Evolutionary conservation across 2,888 invertebrate genomes (phyloP), one percentile per base, ranked within the genome.

Genomic region (Smittia aterrima): DNA sequence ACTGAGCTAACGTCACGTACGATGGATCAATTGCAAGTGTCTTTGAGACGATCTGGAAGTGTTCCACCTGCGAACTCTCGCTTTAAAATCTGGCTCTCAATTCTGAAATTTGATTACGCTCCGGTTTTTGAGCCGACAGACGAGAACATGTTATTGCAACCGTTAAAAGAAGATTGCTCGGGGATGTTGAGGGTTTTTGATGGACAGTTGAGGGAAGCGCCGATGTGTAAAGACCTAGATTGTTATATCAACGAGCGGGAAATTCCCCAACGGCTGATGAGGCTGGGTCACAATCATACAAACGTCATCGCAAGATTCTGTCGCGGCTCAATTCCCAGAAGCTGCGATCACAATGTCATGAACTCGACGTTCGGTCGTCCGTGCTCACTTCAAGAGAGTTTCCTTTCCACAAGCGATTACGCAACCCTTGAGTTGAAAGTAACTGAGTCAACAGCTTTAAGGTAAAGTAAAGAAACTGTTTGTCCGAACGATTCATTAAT

Each of bases 111-210:
- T 83, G 92, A 93, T 84, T 89, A 92, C 77, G 89, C 89, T 77
- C 87, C 89, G 6, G 87, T 89, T 78, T 86, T 89, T 77, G 83
- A 82, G 0, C 79, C 79, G 58, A 79, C 80, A 27, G 82, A 83
- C 77, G 83, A 83, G 75, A 80, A 81, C 0, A 81, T 81, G 0
- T 80, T 81, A 6, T 81, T 84, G 76, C 81, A 83, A 76, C 87
- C 87, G 1, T 87, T 87, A 78, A 90, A 90, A 79, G 90, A 91
- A 81, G 90, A 92, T 78, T 94, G 93, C 81, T 88, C 90, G 54
- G 92, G 92, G 76, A 91, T 92, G 84, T 84, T 94, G 78, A 91
- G 92, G 83, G 89, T 94, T 77, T 94, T 93, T 93, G 93, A 94
- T 80, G 93, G 93, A 1, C 91, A 92, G 66, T 85, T 92, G 79